phyloP scores from a whole-genome alignment of 2,888 invertebrate species.

The Ectropis crepuscularia region DNA sequence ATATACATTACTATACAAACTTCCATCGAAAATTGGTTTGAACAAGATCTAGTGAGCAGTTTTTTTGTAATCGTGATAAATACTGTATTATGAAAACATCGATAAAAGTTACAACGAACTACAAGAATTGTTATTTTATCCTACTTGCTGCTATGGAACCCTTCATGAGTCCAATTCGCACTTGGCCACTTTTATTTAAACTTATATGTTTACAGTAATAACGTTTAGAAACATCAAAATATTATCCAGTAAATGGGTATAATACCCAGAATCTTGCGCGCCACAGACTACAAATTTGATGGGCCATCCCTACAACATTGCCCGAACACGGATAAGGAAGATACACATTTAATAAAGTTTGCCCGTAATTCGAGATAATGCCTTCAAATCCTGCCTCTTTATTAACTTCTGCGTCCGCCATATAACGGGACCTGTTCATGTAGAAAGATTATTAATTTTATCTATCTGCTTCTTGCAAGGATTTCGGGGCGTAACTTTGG shows the following conservation, averaged over 20 bases:
- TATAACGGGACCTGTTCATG: conserved; percentile 25
- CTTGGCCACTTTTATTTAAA: too few relatives aligned
- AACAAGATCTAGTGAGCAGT: too few relatives aligned
- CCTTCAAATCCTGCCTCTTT: conserved; percentile 50
- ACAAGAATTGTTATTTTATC: too few relatives aligned
- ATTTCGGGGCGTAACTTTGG: conserved; percentile 3
- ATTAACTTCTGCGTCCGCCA: conserved; percentile 44
- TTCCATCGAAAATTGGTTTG: too few relatives aligned
- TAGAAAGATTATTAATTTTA: conserved; percentile 29
- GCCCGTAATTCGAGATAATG: conserved; percentile 47
- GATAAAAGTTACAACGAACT: too few relatives aligned
- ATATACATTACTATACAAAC: too few relatives aligned
- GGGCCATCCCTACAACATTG: conserved; percentile 17
- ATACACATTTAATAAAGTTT: conserved; percentile 48
- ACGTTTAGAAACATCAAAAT: background rate
- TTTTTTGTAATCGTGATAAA: too few relatives aligned
- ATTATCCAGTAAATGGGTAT: background rate
- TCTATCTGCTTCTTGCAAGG: conserved; percentile 16
- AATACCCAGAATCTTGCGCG: background rate
- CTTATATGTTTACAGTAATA: too few relatives aligned
- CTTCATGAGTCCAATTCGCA: too few relatives aligned
- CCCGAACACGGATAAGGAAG: conserved; percentile 35
- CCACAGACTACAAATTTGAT: conserved; percentile 14
- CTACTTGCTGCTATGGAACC: too few relatives aligned
- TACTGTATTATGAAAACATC: too few relatives aligned